These are phyloP conservation scores for Semotilus atromaculatus DNA, from an alignment of 2,797 vertebrate species.

Conservation along the genomic window DNA sequence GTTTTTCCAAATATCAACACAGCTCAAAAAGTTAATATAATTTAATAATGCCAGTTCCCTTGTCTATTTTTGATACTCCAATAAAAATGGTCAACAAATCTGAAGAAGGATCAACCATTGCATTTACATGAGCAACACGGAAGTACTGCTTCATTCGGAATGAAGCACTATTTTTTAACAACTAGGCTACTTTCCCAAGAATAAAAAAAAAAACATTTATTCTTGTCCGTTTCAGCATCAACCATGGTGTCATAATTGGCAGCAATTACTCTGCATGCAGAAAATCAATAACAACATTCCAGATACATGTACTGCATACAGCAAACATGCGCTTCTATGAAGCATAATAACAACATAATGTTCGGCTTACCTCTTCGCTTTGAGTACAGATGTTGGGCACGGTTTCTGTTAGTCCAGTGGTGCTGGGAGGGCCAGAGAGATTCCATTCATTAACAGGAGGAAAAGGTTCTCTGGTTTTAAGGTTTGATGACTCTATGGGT, in stretches of 20 bases:
- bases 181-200: background rate
- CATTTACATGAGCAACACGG: background rate
- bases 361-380: constrained; percentile 76
- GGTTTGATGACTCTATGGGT: constrained; percentile 70
- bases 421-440: constrained; percentile 80
- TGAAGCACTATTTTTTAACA: background rate
- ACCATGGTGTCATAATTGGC: background rate
- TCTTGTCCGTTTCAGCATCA: background rate
- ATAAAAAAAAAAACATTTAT: background rate
- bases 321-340: background rate
- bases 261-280: background rate
- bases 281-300: background rate
- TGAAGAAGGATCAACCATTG: background rate
- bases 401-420: constrained; percentile 79
- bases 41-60: background rate
- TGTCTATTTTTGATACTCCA: background rate
- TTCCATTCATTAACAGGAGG: constrained; percentile 82
- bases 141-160: background rate
- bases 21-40: background rate
- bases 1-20: background rate
- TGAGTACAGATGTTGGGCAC: constrained; percentile 79
- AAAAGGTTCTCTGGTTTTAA: constrained; percentile 72
- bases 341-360: background rate
- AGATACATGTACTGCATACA: background rate
- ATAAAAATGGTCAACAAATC: background rate